Percentiles rank a stretch among this genome's conserved stretches.
These are phyloP conservation scores for Serranus cabrilla DNA, from an alignment of 2,797 vertebrate species.

Conservation along the genomic window DNA sequence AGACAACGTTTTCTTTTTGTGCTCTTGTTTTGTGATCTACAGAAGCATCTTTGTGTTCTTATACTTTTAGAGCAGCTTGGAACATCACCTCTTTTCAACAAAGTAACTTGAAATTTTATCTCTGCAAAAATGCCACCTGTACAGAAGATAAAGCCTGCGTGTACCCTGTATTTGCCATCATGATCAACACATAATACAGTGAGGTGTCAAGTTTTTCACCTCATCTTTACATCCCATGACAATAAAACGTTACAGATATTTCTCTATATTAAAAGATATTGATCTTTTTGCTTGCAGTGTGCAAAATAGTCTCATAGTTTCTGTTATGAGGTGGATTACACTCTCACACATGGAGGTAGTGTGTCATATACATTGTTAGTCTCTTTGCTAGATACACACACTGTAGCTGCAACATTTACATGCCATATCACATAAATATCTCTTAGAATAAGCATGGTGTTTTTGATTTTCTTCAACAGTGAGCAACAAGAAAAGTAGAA, in stretches of 20 bases:
- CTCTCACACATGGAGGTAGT: slow-evolving; percentile 55
- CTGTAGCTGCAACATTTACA: slow-evolving; percentile 21
- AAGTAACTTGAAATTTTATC: not conserved
- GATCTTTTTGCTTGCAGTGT: slow-evolving; percentile 1
- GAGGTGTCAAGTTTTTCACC: not conserved
- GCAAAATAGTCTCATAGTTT: not conserved
- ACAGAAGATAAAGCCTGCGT: not conserved
- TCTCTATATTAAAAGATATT: slow-evolving; percentile 10
- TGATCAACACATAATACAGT: not conserved
- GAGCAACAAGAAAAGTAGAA: not conserved
- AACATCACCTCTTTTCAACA: not conserved
- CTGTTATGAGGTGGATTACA: slow-evolving; percentile 7
- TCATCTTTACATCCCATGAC: not conserved
- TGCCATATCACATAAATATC: not conserved
- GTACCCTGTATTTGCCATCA: not conserved
- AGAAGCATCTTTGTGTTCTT: not conserved
- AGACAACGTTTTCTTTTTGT: slow-evolving; percentile 4
- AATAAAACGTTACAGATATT: not conserved
- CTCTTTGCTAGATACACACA: not conserved
- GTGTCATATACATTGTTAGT: not conserved
- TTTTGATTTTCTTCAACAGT: not conserved
- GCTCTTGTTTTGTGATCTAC: not conserved
- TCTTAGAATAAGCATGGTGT: not conserved
- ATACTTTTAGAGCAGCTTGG: not conserved
- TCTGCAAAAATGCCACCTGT: not conserved